Base-by-base conservation (phyloP, 2,888 invertebrate genomes). In the Drosophila borborema region DNA sequence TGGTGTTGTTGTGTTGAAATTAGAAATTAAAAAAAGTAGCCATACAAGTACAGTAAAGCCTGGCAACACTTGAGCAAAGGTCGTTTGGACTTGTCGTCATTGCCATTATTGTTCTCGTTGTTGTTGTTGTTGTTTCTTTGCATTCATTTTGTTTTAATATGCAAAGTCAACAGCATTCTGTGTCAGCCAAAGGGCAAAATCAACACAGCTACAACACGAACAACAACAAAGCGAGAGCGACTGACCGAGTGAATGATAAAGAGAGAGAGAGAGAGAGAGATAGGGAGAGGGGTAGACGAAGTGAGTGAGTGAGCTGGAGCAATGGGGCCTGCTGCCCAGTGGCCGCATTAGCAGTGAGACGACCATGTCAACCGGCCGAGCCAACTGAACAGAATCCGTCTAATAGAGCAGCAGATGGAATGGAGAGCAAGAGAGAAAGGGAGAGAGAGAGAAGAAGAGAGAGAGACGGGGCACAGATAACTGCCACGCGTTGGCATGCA, bases 101-200 rank as follows among this genome's bases (percentile, higher is more conserved):
- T 46, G 7, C 40, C 40, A 40, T 51, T 64, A 5, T 6, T 20
- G 46, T 31, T 64, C 49, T 49, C 61, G 23, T 48, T 71, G 51
- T 51, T 62, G 49, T 64, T 77, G 56, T 55, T 71, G 62, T 41
- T 73, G 74, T 70, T 82, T 72, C 75, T 72, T 68, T 86, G 85
- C 86, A 88, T 87, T 85, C 86, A 83, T 81, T 87, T 87, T 78
- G 83, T 81, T 85, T 87, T 88, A 85, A 85, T 85, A 88, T 87
- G 85, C 88, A 85, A 86, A 85, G 86, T 85, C 86, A 87, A 87
- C 86, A 85, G 77, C 82, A 69, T 86, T 83, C 80, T 85, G 81
- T 85, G 82, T 87, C 80, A 80, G 86, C 83, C 82, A 81, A 88
- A 87, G 84, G 84, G 88, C 81, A 85, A 85, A 82, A 87, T 85